Evolutionary conservation across 2,797 vertebrate species (phyloP), one percentile per base, ranked within the genome.

Genomic region (Heteromormyrus szaboi): DNA sequence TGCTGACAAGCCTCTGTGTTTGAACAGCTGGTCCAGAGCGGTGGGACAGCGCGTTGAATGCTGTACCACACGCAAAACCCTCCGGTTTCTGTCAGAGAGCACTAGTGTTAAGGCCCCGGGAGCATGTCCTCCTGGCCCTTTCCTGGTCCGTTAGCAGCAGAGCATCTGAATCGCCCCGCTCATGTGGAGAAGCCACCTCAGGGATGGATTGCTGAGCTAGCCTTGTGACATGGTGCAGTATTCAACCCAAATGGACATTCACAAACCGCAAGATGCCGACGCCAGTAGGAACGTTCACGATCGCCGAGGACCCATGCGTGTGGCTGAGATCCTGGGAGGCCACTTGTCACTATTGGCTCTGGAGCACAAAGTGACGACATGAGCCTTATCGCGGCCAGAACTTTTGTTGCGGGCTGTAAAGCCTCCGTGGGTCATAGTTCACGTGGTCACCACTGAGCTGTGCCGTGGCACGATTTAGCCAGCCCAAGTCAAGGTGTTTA

Each of bases 391-490:
- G 89, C 72, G 90, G 90, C 91, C 91, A 91, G 90, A 91, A 92
- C 90, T 92, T 93, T 91, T 88, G 88, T 90, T 91, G 90, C 91
- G 90, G 89, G 91, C 89, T 90, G 90, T 90, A 91, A 91, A 92
- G 91, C 89, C 89, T 90, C 48, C 14, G 56, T 68, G 87, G 92
- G 91, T 91, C 89, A 91, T 68, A 90, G 91, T 89, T 90, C 90
- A 81, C 2, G 48, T 85, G 88, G 89, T 91, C 89, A 91, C 90
- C 90, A 89, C 91, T 91, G 85, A 88, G 90, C 89, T 90, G 90
- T 87, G 72, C 90, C 90, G 84, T 76, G 50, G 51, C 56, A 53
- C 54, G 44, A 89, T 90, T 91, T 91, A 91, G 89, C 88, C 90
- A 91, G 90, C 65, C 90, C 72, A 86, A 89, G 90, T 91, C 51